Evolutionary conservation across 2,113 vertebrate genomes (phyloP).

Genomic region (Chamaetylas fuelleborni): DNA sequence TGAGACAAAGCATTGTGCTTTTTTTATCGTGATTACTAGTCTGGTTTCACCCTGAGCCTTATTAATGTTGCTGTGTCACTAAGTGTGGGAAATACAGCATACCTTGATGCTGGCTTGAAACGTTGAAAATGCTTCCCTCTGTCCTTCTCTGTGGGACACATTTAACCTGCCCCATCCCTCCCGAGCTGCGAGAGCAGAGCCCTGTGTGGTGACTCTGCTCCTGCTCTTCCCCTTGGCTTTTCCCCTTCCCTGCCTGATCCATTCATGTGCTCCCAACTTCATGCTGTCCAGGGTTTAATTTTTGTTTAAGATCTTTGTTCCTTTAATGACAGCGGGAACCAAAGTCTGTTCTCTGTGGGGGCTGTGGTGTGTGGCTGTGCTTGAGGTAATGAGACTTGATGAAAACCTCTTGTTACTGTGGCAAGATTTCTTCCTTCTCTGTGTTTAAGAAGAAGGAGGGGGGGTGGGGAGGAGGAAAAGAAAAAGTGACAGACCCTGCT

Average conservation of each 20-base stretch:
- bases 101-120: not conserved
- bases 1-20: not conserved
- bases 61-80: not conserved
- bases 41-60: not conserved
- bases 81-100: not conserved
- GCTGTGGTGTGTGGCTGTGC: constrained; percentile 42
- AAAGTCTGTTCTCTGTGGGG: constrained; percentile 56
- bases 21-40: not conserved
- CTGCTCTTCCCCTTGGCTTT: not conserved
- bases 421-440: constrained; percentile 58
- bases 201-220: not conserved
- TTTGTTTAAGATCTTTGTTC: constrained; percentile 65
- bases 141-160: not conserved
- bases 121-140: not conserved
- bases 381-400: constrained; percentile 70
- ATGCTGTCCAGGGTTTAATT: constrained; percentile 58
- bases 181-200: not conserved
- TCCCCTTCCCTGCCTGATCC: not conserved
- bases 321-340: constrained; percentile 55
- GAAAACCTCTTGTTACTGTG: constrained; percentile 65
- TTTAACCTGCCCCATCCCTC: not conserved
- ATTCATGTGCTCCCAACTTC: not conserved
- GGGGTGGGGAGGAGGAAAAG: not conserved
- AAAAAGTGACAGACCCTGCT: constrained; percentile 60
- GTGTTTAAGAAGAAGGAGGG: not conserved